Evolutionary conservation across 2,113 vertebrate genomes (phyloP).

Genomic region (Pseudorectes ferrugineus): DNA sequence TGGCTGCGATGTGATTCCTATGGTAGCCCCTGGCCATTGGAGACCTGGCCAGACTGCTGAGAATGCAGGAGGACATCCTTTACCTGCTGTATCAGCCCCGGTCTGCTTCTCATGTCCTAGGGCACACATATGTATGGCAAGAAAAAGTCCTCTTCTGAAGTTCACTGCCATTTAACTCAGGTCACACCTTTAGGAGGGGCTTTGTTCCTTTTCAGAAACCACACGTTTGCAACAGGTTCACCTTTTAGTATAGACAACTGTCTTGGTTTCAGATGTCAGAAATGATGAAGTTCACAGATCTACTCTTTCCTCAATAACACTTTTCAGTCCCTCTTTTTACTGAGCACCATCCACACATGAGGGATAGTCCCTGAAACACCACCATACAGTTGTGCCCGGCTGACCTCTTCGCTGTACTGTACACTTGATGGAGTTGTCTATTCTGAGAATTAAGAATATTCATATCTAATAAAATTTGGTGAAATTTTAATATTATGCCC

Average conservation of each 20-base stretch:
- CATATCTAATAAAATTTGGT: neutral
- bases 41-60: neutral
- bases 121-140: neutral
- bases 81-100: neutral
- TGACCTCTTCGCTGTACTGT: neutral
- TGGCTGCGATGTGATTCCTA: neutral
- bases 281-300: neutral
- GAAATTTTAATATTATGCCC: neutral
- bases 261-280: neutral
- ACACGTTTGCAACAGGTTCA: neutral
- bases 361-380: neutral
- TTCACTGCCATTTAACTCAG: neutral
- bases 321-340: neutral
- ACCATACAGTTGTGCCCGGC: neutral
- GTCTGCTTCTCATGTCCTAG: neutral
- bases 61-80: accelerated
- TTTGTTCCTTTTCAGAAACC: neutral
- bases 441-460: neutral
- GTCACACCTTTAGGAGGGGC: neutral
- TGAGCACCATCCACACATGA: neutral
- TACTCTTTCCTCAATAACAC: neutral
- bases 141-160: neutral
- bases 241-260: neutral
- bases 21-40: neutral
- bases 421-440: neutral